These are phyloP conservation scores for Lepus americanus DNA, from an alignment of 2,113 vertebrate genomes.

Conservation along the genomic window DNA sequence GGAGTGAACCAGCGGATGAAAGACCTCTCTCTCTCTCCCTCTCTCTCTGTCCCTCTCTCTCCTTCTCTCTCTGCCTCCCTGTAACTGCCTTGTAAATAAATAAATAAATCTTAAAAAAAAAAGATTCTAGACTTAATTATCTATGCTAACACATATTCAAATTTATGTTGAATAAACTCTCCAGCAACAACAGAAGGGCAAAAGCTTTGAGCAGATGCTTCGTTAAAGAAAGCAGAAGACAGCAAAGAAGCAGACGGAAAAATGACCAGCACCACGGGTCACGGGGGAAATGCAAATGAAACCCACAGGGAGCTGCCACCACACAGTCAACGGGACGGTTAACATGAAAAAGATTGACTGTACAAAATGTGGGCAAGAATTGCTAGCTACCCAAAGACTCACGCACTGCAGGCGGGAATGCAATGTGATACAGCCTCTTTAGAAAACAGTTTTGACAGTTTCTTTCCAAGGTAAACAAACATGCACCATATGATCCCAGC, in stretches of 20 bases:
- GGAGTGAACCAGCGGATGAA: too few species aligned
- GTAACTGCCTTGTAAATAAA: too few species aligned
- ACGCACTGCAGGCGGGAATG: neutral
- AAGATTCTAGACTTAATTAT: neutral
- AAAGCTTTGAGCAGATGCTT: neutral
- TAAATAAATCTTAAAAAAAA: too few species aligned
- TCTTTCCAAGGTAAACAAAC: neutral
- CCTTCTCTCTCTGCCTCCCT: too few species aligned
- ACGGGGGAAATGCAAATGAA: neutral
- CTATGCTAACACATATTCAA: neutral
- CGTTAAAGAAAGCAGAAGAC: neutral
- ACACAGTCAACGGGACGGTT: neutral
- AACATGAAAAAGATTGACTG: neutral
- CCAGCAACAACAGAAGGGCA: neutral
- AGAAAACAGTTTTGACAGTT: neutral
- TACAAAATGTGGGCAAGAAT: neutral
- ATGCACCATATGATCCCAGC: neutral
- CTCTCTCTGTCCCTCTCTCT: too few species aligned
- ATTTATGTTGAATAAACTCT: slow-evolving; percentile 9
- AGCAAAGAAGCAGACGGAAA: neutral
- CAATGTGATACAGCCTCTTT: neutral
- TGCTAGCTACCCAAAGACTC: neutral
- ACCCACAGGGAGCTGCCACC: neutral
- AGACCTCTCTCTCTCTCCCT: too few species aligned
- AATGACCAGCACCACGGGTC: neutral